These are phyloP conservation scores for Morbakka virulenta DNA, from an alignment of 30 jellyfish, hydroid and myxozoan species.

Conservation along the genomic window DNA sequence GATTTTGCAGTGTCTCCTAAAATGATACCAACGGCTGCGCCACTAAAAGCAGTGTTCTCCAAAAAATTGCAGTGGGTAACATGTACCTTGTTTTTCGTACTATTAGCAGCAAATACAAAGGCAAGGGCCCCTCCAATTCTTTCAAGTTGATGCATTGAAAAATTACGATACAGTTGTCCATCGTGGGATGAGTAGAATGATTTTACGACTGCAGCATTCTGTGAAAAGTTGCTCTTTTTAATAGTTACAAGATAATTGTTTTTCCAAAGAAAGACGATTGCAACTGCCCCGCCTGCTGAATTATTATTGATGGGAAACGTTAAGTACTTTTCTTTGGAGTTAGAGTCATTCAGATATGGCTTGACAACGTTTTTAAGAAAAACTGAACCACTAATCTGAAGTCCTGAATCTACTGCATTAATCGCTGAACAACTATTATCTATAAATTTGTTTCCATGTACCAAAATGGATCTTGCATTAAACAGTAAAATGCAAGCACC, in stretches of 20 bases:
- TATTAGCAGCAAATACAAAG: conserved; percentile 21
- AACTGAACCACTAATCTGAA: not conserved
- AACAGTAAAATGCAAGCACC: conserved; percentile 51
- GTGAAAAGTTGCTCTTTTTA: conserved; percentile 6
- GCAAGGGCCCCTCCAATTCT: conserved; percentile 84
- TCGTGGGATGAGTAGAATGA: not conserved
- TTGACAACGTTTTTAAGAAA: conserved; percentile 46
- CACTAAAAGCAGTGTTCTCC: conserved; percentile 61
- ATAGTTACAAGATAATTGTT: not conserved
- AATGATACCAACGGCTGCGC: conserved; percentile 72
- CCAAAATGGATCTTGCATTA: not conserved
- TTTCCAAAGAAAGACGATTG: conserved; percentile 13
- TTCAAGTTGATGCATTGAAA: conserved; percentile 23
- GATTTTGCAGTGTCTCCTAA: conserved; percentile 27
- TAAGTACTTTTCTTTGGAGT: not conserved
- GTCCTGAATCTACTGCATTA: conserved; percentile 57
- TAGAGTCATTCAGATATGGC: conserved; percentile 1
- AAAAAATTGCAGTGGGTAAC: conserved; percentile 15
- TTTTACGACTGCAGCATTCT: conserved; percentile 39
- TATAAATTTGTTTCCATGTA: conserved; percentile 22
- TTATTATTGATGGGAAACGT: conserved; percentile 55
- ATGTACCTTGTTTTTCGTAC: conserved; percentile 4
- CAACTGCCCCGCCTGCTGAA: conserved; percentile 85
- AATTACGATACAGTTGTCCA: not conserved
- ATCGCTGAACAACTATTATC: conserved; percentile 66